Percentiles rank a stretch among this genome's conserved stretches.
Evolutionary conservation across 2,888 invertebrate genomes (phyloP).

Genomic region (Microlaimidae sp.): DNA sequence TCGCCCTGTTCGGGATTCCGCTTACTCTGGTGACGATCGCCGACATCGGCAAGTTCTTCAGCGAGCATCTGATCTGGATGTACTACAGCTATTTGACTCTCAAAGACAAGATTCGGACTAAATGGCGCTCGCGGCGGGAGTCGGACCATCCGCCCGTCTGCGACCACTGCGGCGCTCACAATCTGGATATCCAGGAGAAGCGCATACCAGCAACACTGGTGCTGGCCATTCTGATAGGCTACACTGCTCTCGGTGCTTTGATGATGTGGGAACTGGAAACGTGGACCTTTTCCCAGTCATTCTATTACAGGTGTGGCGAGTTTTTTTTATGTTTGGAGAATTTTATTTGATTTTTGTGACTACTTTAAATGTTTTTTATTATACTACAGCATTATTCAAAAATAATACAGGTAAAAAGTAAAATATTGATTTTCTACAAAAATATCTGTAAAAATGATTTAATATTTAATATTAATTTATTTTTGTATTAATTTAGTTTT

Average conservation of each 20-base stretch:
- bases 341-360: too few relatives aligned
- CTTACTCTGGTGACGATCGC: slow-evolving; percentile 34
- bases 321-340: too few relatives aligned
- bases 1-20: slow-evolving; percentile 34
- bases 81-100: slow-evolving; percentile 30
- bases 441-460: too few relatives aligned
- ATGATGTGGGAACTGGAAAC: slow-evolving; percentile 30
- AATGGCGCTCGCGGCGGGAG: slow-evolving; percentile 5
- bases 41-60: slow-evolving; percentile 33
- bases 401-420: too few relatives aligned
- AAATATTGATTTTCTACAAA: too few relatives aligned
- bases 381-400: too few relatives aligned
- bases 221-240: slow-evolving; percentile 29
- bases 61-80: slow-evolving; percentile 32
- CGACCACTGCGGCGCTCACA: slow-evolving; percentile 23
- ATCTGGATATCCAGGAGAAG: not conserved
- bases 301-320: slow-evolving; percentile 37
- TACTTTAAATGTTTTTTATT: too few relatives aligned
- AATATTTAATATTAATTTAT: too few relatives aligned
- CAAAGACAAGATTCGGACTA: slow-evolving; percentile 17
- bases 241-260: slow-evolving; percentile 34
- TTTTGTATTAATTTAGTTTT: too few relatives aligned
- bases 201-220: slow-evolving; percentile 33
- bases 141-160: slow-evolving; percentile 26
- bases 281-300: slow-evolving; percentile 34